Percentiles rank a stretch among this genome's conserved stretches.
These are phyloP conservation scores for Diabrotica virgifera DNA, from an alignment of 1,140 invertebrate species.

Conservation along the genomic window DNA sequence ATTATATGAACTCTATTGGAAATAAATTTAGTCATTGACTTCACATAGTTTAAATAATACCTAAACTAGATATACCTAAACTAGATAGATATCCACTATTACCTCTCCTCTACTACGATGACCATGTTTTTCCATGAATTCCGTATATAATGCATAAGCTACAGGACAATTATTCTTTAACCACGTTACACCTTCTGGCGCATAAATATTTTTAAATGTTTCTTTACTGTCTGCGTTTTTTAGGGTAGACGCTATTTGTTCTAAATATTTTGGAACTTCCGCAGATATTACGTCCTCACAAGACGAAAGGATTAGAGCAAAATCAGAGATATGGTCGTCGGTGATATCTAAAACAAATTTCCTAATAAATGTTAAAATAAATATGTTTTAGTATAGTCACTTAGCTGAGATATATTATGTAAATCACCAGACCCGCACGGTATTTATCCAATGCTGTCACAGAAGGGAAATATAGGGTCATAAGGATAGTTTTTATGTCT, in stretches of 20 bases:
- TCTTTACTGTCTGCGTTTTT: conserved; percentile 48
- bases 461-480: no score
- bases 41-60: no score
- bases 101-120: conserved; percentile 74
- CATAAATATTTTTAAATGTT: conserved; percentile 56
- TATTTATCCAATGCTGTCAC: no score
- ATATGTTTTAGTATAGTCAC: no score
- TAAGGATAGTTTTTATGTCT: neutral
- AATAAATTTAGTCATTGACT: no score
- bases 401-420: no score
- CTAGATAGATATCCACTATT: conserved; percentile 14
- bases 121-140: conserved; percentile 67
- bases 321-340: conserved; percentile 60
- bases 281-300: conserved; percentile 66
- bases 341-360: conserved; percentile 53
- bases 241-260: conserved; percentile 56
- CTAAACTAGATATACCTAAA: no score
- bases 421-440: no score
- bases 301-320: conserved; percentile 60
- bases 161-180: conserved; percentile 54
- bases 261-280: conserved; percentile 58
- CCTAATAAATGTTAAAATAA: neutral
- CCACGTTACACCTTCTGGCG: conserved; percentile 58
- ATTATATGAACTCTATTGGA: no score
- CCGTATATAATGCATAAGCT: conserved; percentile 52